A percentile compares a stretch with the other conserved stretches of the same genome.
phyloP scores from a whole-genome alignment of 2,888 invertebrate genomes.

The Lomographa bimaculata region DNA sequence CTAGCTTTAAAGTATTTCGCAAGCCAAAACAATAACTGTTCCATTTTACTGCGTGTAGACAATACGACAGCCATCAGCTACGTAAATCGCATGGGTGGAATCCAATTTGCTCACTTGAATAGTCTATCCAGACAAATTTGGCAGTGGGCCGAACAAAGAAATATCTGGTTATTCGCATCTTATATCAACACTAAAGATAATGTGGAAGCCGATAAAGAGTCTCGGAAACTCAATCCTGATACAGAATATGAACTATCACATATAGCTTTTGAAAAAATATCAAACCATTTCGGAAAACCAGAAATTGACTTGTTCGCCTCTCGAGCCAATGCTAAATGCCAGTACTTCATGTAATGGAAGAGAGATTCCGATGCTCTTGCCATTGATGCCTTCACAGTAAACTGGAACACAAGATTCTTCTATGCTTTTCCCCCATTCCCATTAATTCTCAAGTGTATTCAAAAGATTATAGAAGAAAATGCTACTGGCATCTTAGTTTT shows the following conservation, averaged over 20 bases:
- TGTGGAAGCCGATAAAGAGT: conserved; percentile 15
- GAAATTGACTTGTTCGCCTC: conserved; percentile 34
- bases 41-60: conserved; percentile 11
- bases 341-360: conserved; percentile 30
- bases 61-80: conserved; percentile 20
- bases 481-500: conserved; percentile 31
- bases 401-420: conserved; percentile 27
- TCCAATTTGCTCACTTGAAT: conserved; percentile 19
- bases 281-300: conserved; percentile 23
- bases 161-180: conserved; percentile 9
- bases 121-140: conserved; percentile 6
- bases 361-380: conserved; percentile 29
- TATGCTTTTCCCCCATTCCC: conserved; percentile 35
- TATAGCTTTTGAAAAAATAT: conserved; percentile 2
- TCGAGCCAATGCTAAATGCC: conserved; percentile 32
- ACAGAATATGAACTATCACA: conserved; percentile 14
- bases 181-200: conserved; percentile 20
- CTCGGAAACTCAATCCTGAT: conserved; percentile 4
- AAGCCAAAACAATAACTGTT: neutral
- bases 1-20: conserved; percentile 6
- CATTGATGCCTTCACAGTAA: conserved; percentile 35
- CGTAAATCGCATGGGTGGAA: conserved; percentile 24
- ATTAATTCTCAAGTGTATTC: conserved; percentile 25
- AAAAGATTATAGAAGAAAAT: conserved; percentile 31
- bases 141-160: conserved; percentile 19